Conservation (phyloP, 2,797 vertebrate species). For the Gambelia wislizenii region DNA sequence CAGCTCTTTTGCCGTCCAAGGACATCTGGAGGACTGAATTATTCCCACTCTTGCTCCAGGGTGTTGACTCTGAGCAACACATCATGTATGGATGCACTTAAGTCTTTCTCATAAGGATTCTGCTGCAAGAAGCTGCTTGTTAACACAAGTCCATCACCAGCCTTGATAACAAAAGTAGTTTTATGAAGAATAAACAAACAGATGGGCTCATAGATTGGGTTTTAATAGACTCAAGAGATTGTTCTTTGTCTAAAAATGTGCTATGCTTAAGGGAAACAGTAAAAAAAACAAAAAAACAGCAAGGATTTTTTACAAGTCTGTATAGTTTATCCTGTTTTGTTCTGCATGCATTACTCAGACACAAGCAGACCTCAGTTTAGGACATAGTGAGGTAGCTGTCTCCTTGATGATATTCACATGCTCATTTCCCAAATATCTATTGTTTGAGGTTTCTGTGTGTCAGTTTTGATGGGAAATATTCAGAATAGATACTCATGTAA, state of each 20-base stretch:
- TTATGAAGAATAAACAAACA: not conserved
- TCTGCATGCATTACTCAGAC: not conserved
- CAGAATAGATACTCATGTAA: not conserved
- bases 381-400: too few relatives aligned
- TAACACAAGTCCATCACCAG: not conserved
- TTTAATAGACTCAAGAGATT: not conserved
- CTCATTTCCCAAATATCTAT: not conserved
- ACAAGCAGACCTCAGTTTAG: slow-evolving; percentile 19
- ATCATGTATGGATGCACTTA: not conserved
- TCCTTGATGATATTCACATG: not conserved
- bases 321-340: not conserved
- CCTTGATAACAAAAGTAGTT: too few relatives aligned
- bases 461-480: not conserved
- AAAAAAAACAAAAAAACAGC: not conserved
- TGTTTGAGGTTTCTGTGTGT: not conserved
- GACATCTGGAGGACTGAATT: too few relatives aligned
- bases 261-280: not conserved
- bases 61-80: not conserved
- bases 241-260: not conserved
- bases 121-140: not conserved
- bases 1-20: too few relatives aligned
- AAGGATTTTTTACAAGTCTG: not conserved
- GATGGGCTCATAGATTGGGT: not conserved
- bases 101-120: not conserved
- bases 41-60: not conserved